These are phyloP conservation scores for Hesperia comma DNA, from an alignment of 2,888 invertebrate species.

Conservation along the genomic window DNA sequence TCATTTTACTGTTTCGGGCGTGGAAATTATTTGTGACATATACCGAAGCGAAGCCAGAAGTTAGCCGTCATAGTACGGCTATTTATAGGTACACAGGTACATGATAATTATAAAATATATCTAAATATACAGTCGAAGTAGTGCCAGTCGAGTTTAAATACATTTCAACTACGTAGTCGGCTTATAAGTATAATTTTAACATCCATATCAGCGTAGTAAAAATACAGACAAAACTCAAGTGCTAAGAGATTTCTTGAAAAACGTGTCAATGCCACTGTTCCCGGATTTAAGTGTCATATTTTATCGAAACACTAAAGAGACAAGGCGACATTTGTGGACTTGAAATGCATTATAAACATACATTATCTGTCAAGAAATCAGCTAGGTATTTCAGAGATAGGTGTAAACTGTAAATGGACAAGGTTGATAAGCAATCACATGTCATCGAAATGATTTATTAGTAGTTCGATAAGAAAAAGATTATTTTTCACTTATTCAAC, in stretches of 20 bases:
- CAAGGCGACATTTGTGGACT: background rate
- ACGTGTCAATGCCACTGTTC: conserved; percentile 10
- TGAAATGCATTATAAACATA: background rate
- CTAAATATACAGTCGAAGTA: no score
- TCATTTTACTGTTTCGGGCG: no score
- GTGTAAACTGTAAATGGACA: conserved; percentile 12
- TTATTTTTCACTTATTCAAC: background rate
- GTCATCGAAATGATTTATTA: conserved; percentile 9
- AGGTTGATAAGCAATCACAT: conserved; percentile 11
- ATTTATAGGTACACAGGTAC: no score
- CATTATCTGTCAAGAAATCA: conserved; percentile 33
- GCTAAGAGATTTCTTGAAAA: background rate
- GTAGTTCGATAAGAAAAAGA: background rate
- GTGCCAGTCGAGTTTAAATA: no score
- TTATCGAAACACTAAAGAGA: background rate
- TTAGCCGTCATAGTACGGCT: no score
- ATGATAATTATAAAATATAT: no score
- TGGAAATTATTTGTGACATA: no score
- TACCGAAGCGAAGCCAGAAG: background rate
- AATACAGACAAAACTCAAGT: conserved; percentile 4
- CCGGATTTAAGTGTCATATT: background rate
- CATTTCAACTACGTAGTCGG: no score
- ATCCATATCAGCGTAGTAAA: conserved; percentile 1
- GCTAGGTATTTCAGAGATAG: conserved; percentile 21
- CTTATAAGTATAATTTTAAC: background rate